phyloP scores from a whole-genome alignment of 2,113 vertebrate genomes.

The Gallinago jamesoni region DNA sequence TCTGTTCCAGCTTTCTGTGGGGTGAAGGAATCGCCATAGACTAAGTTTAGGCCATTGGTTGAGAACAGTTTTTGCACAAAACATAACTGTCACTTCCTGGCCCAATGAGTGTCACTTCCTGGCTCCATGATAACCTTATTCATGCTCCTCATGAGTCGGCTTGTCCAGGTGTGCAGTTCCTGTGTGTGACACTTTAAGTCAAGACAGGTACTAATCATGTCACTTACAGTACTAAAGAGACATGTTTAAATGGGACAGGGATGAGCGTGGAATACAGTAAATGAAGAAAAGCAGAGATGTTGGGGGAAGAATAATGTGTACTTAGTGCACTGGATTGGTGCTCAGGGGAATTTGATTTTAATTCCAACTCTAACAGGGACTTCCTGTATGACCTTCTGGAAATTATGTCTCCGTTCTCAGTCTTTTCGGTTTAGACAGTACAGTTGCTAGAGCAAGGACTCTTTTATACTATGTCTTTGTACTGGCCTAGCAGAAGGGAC shows the following conservation, averaged over 20 bases:
- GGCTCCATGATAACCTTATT: not conserved
- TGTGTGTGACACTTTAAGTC: not conserved
- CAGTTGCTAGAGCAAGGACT: not conserved
- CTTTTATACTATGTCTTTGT: not conserved
- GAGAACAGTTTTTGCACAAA: not conserved
- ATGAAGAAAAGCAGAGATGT: not conserved
- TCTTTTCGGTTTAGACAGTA: not conserved
- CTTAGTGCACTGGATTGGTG: not conserved
- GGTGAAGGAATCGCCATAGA: not conserved
- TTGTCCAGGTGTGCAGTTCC: not conserved
- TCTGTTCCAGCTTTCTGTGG: not conserved
- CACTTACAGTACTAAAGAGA: not conserved
- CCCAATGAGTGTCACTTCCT: not conserved
- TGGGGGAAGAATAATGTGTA: not conserved
- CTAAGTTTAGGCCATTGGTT: not conserved
- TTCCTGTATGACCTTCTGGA: not conserved
- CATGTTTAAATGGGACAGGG: not conserved
- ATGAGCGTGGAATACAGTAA: not conserved
- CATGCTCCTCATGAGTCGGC: rapidly evolving
- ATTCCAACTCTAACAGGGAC: not conserved
- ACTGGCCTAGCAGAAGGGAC: not conserved
- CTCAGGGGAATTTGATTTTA: not conserved
- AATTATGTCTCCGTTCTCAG: not conserved
- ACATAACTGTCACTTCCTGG: not conserved
- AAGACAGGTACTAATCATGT: not conserved